Evolutionary conservation across 64 coral and sea anemone species (phyloP).

Genomic region (Pachyseris speciosa): DNA sequence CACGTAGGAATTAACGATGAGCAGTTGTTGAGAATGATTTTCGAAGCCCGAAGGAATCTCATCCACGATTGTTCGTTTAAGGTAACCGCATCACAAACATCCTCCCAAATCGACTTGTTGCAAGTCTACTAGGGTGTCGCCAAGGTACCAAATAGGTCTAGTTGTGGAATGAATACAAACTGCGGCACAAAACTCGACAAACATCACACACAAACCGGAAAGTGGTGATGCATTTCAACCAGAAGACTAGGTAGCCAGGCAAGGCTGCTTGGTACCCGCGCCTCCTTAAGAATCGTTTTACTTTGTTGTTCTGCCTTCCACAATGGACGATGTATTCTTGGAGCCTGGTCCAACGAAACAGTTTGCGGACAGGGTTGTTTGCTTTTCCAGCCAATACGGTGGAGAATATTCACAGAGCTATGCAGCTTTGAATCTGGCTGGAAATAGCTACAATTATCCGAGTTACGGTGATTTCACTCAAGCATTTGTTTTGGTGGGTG

Average conservation of each 20-base stretch:
- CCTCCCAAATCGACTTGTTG: neutral
- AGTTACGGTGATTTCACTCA: constrained; percentile 92
- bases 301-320: neutral
- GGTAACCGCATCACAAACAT: neutral
- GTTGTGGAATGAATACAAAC: neutral
- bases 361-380: constrained; percentile 53
- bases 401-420: constrained; percentile 69
- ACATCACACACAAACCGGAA: neutral
- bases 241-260: constrained; percentile 11
- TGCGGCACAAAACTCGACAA: neutral
- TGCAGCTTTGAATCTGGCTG: constrained; percentile 72
- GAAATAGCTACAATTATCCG: constrained; percentile 76
- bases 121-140: neutral
- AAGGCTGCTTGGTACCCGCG: neutral
- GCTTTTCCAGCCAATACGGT: constrained; percentile 95
- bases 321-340: neutral
- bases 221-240: neutral
- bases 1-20: neutral
- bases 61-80: neutral
- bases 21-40: neutral
- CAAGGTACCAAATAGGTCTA: neutral
- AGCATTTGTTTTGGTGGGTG: constrained; percentile 89
- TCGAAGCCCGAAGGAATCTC: neutral
- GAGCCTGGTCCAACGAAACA: constrained; percentile 24
- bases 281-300: neutral